A percentile compares a stretch with the other conserved stretches of the same genome.
Evolutionary conservation across 1,140 invertebrate species (phyloP).

Genomic region (Halictus rubicundus): DNA sequence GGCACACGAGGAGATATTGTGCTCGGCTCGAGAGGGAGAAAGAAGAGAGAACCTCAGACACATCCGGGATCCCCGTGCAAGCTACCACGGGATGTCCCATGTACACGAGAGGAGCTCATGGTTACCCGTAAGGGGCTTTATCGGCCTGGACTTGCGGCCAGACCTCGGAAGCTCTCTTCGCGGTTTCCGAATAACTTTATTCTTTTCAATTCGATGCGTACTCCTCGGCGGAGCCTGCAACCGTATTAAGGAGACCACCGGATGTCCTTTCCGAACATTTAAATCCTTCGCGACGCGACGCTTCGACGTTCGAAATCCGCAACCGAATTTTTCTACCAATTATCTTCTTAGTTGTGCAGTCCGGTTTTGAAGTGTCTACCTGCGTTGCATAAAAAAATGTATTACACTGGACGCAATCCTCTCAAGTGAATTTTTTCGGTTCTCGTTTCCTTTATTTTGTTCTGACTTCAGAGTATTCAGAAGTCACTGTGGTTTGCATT

Average conservation of each 20-base stretch:
- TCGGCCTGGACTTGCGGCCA: constrained; percentile 42
- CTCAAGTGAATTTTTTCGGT: too few relatives aligned
- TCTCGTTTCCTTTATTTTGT: too few relatives aligned
- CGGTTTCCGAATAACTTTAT: constrained; percentile 55
- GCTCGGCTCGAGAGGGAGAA: not conserved
- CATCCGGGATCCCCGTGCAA: constrained; percentile 3
- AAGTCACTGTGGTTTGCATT: too few relatives aligned
- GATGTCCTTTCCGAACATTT: not conserved
- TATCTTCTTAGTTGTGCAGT: too few relatives aligned
- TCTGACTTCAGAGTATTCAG: too few relatives aligned
- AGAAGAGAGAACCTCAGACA: constrained; percentile 19
- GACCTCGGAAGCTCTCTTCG: constrained; percentile 33
- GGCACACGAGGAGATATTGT: constrained; percentile 47
- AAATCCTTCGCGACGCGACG: not conserved
- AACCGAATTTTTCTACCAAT: too few relatives aligned
- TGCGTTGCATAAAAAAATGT: too few relatives aligned
- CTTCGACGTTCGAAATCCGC: too few relatives aligned
- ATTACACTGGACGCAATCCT: too few relatives aligned
- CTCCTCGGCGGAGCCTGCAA: not conserved
- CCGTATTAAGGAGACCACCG: not conserved
- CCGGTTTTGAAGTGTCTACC: too few relatives aligned
- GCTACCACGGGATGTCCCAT: constrained; percentile 15
- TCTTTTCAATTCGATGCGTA: constrained; percentile 35
- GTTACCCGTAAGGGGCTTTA: constrained; percentile 45
- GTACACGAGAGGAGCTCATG: constrained; percentile 10